Conservation (phyloP, 2,888 invertebrate species). For the Galerucella pusilla region DNA sequence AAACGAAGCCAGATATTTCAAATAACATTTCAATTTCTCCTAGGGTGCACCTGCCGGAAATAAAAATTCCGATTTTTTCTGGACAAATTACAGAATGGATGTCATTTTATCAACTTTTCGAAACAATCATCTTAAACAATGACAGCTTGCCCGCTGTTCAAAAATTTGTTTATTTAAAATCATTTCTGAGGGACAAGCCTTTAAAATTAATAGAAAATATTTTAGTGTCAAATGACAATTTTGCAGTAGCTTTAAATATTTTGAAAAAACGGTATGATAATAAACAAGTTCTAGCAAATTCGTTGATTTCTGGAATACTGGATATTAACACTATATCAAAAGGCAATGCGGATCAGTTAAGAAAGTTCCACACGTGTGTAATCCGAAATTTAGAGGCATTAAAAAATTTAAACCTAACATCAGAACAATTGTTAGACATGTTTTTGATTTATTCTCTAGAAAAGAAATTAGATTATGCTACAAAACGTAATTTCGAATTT, state of each 20-base stretch:
- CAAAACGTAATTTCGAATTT: background rate
- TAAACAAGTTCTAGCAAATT: background rate
- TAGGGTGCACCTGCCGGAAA: background rate
- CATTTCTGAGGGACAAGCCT: background rate
- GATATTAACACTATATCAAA: background rate
- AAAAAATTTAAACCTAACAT: background rate
- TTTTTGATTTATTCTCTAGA: background rate
- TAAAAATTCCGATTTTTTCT: background rate
- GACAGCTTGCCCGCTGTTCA: background rate
- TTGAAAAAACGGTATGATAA: constrained; percentile 7
- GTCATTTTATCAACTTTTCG: constrained; percentile 4
- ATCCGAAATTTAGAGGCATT: background rate
- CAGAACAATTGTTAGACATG: background rate
- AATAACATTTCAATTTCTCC: background rate
- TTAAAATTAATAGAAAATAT: constrained; percentile 2
- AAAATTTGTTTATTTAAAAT: constrained; percentile 4
- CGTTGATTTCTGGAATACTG: background rate
- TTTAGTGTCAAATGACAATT: constrained; percentile 1
- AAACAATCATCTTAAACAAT: background rate
- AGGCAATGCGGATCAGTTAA: background rate
- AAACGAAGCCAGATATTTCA: too few species aligned
- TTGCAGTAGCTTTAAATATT: background rate
- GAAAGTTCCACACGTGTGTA: background rate
- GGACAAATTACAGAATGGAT: background rate
- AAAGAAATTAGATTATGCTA: background rate